phyloP scores from a whole-genome alignment of 2,888 invertebrate species.

The Dermolepida albohirtum region DNA sequence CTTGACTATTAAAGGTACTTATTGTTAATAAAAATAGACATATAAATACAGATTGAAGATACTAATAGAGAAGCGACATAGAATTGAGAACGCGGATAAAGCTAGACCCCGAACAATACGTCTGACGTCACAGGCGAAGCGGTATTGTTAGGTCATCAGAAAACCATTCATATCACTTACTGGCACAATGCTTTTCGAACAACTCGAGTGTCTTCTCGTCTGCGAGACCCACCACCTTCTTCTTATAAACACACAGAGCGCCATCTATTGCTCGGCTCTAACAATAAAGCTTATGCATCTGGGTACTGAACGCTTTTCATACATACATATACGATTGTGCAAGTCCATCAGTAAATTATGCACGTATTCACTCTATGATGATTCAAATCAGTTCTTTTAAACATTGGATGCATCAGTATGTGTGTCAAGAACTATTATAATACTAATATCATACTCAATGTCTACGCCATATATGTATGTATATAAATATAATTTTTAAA shows the following conservation, averaged over 20 bases:
- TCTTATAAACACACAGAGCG: constrained; percentile 16
- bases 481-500: too few species aligned
- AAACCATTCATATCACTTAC: constrained; percentile 53
- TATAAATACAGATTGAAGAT: too few species aligned
- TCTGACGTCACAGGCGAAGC: constrained; percentile 46
- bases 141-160: constrained; percentile 54
- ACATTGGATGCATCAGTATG: too few species aligned
- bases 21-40: too few species aligned
- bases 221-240: constrained; percentile 26
- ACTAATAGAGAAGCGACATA: background rate
- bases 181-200: constrained; percentile 50
- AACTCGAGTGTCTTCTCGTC: constrained; percentile 43
- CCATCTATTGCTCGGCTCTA: background rate
- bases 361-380: too few species aligned
- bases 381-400: too few species aligned
- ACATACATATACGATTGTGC: constrained; percentile 25
- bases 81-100: background rate
- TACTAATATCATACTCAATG: too few species aligned
- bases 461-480: too few species aligned
- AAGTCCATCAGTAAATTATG: background rate
- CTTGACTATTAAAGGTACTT: too few species aligned
- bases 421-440: too few species aligned
- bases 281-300: background rate
- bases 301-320: constrained; percentile 12
- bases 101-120: constrained; percentile 11